Conservation (phyloP, 2,113 vertebrate species). For the Tenrec ecaudatus region DNA sequence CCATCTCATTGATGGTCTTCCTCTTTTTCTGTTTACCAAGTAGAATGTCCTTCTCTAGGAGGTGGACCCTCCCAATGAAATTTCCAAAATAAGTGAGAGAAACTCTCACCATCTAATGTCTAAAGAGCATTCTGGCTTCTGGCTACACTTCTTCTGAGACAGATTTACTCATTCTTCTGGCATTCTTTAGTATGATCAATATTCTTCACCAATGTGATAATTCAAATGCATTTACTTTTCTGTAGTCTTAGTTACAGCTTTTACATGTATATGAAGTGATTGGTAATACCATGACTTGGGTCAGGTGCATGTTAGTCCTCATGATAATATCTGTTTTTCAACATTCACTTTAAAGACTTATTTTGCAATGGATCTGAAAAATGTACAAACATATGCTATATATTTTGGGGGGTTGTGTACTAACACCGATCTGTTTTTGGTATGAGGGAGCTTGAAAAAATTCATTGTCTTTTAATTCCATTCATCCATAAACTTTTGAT, state of each 20-base stretch:
- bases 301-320: background rate
- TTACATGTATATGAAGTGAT: background rate
- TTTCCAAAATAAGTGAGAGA: background rate
- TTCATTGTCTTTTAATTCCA: too few species aligned
- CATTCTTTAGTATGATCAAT: background rate
- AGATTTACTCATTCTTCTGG: background rate
- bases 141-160: background rate
- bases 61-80: background rate
- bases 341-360: background rate
- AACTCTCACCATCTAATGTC: background rate
- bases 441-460: too few species aligned
- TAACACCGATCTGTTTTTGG: too few species aligned
- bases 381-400: background rate
- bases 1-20: background rate
- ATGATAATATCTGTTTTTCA: background rate
- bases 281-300: background rate
- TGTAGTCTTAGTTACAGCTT: background rate
- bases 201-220: background rate
- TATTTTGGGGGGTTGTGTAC: too few species aligned
- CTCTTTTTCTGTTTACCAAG: background rate
- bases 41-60: background rate
- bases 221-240: background rate
- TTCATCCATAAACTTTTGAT: too few species aligned
- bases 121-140: background rate
- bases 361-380: background rate